These are phyloP conservation scores for Anolis apletophallus DNA, from an alignment of 2,797 vertebrate genomes.

Conservation along the genomic window DNA sequence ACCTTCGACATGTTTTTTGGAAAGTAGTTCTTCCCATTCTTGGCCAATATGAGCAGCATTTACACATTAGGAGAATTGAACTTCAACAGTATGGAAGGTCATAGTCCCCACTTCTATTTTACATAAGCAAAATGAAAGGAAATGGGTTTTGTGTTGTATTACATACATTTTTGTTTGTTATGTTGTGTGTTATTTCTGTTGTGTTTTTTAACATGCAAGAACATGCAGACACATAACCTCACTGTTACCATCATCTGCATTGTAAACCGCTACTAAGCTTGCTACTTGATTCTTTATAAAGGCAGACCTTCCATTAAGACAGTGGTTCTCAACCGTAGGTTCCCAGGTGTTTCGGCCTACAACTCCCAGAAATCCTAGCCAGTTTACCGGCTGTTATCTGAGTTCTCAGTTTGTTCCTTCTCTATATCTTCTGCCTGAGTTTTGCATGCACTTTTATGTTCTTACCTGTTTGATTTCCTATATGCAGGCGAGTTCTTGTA, in stretches of 20 bases:
- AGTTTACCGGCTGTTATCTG: background rate
- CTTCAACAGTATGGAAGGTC: background rate
- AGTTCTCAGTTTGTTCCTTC: too few relatives aligned
- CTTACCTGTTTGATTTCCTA: background rate
- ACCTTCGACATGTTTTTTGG: too few relatives aligned
- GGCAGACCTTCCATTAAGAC: conserved; percentile 34
- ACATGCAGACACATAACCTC: background rate
- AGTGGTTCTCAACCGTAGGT: too few relatives aligned
- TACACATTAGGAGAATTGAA: too few relatives aligned
- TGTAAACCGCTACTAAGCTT: background rate
- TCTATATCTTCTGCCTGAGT: background rate
- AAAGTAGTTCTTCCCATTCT: too few relatives aligned
- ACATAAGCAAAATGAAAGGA: background rate
- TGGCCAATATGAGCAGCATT: too few relatives aligned
- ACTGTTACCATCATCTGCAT: background rate
- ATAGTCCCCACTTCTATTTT: background rate
- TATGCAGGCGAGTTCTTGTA: too few relatives aligned
- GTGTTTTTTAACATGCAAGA: background rate
- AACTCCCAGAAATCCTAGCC: too few relatives aligned
- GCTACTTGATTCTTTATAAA: background rate
- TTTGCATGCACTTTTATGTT: background rate
- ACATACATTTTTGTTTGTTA: background rate
- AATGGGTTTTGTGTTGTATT: background rate
- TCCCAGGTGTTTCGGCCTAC: too few relatives aligned
- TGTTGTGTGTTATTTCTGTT: background rate